A percentile compares a stretch with the other conserved stretches of the same genome.
Conservation (phyloP, 92 coral and sea anemone genomes). For the Chrysogorgia sp. region DNA sequence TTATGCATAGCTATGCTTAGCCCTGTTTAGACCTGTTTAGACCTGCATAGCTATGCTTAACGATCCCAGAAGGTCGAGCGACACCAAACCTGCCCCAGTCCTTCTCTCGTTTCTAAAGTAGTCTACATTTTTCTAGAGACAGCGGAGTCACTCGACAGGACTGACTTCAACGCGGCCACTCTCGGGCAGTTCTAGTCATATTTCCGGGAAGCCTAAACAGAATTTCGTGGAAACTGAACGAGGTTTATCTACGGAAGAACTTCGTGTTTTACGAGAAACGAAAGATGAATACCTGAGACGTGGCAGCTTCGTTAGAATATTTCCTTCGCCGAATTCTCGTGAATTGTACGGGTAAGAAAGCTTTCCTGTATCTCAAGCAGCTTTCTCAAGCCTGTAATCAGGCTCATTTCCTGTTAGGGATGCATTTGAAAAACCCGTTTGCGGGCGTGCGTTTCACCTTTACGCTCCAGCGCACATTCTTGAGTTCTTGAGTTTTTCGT, state of each 20-base stretch:
- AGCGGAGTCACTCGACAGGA: conserved; percentile 86
- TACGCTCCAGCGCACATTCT: too few relatives aligned
- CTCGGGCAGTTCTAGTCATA: conserved; percentile 7
- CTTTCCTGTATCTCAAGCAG: too few relatives aligned
- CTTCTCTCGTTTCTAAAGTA: neutral
- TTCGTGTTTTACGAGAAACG: conserved; percentile 75
- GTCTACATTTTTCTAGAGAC: conserved; percentile 54
- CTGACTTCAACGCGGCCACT: conserved; percentile 49
- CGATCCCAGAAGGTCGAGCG: too few relatives aligned
- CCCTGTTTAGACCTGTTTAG: too few relatives aligned
- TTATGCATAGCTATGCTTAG: too few relatives aligned
- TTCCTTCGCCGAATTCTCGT: conserved; percentile 95
- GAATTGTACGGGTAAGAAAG: conserved; percentile 82
- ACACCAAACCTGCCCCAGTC: too few relatives aligned
- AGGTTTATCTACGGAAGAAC: conserved; percentile 77
- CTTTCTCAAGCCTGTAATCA: too few relatives aligned
- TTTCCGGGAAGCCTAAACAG: conserved; percentile 36
- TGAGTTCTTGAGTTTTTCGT: too few relatives aligned
- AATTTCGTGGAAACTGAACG: conserved; percentile 50
- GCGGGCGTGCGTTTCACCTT: too few relatives aligned
- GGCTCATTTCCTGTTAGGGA: too few relatives aligned
- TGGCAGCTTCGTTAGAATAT: conserved; percentile 89
- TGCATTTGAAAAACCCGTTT: too few relatives aligned
- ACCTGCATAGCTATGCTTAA: too few relatives aligned
- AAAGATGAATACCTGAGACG: conserved; percentile 80